Evolutionary conservation across 2,797 vertebrate species (phyloP).

Genomic region (Hippoglossus hippoglossus): DNA sequence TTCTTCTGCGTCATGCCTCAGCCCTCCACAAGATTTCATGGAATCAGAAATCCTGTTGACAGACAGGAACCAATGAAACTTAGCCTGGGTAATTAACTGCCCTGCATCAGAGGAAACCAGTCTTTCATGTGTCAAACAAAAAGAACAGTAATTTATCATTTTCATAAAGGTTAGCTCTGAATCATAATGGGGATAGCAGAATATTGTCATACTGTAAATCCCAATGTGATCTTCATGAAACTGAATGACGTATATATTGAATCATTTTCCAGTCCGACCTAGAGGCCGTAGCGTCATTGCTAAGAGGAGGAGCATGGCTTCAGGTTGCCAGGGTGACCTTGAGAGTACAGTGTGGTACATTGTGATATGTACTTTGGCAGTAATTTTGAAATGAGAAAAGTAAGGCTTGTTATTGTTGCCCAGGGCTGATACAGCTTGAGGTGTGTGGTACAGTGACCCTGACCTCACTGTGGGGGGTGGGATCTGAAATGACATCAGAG

Average conservation of each 20-base stretch:
- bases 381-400: conserved; percentile 11
- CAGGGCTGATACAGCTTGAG: not conserved
- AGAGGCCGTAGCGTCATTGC: not conserved
- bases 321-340: conserved; percentile 56
- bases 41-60: no score
- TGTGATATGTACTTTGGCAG: conserved; percentile 14
- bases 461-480: conserved; percentile 24
- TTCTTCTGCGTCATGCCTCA: no score
- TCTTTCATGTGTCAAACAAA: no score
- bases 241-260: not conserved
- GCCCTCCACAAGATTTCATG: no score
- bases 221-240: no score
- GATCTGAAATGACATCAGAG: conserved; percentile 25
- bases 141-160: no score
- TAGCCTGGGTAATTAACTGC: no score
- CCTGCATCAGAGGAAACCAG: no score
- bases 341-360: conserved; percentile 9
- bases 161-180: no score
- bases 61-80: no score
- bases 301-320: not conserved
- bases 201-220: not conserved
- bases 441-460: conserved; percentile 26
- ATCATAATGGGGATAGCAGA: no score
- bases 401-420: conserved; percentile 6
- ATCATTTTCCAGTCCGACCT: not conserved